Conservation (phyloP, 2,888 invertebrate species). For the Torymus tubicola region DNA sequence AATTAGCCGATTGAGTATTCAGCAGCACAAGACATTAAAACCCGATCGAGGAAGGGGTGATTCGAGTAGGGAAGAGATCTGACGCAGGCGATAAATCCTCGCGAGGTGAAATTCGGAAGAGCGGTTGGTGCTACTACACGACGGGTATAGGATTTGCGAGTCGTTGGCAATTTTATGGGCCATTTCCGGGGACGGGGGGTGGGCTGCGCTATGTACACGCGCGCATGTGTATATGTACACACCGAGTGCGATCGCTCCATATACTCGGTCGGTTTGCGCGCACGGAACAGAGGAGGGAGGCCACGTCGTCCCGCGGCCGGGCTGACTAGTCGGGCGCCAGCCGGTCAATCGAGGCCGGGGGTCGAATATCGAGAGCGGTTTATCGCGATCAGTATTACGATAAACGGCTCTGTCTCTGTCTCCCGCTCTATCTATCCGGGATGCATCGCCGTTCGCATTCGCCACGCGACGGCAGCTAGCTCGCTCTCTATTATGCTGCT, state of each 20-base stretch:
- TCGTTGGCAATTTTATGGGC: slow-evolving; percentile 60
- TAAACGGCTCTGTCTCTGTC: slow-evolving; percentile 40
- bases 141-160: slow-evolving; percentile 47
- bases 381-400: slow-evolving; percentile 66
- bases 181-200: slow-evolving; percentile 55
- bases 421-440: slow-evolving; percentile 4
- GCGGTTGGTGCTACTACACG: not conserved
- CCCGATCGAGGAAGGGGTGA: too few relatives aligned
- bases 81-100: not conserved
- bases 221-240: not conserved
- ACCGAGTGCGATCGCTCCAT: not conserved
- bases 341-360: slow-evolving; percentile 61
- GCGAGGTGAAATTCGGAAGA: slow-evolving; percentile 31
- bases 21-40: not conserved
- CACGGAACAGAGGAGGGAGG: too few relatives aligned
- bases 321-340: slow-evolving; percentile 5
- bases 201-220: not conserved
- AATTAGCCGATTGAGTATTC: not conserved
- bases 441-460: slow-evolving; percentile 2
- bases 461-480: too few relatives aligned
- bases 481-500: not conserved
- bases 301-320: too few relatives aligned
- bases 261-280: too few relatives aligned
- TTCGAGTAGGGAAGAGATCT: too few relatives aligned
- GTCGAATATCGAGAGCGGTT: slow-evolving; percentile 63